A percentile compares a stretch with the other conserved stretches of the same genome.
Evolutionary conservation across 1,140 invertebrate species (phyloP).

Genomic region (Drosophila elegans): DNA sequence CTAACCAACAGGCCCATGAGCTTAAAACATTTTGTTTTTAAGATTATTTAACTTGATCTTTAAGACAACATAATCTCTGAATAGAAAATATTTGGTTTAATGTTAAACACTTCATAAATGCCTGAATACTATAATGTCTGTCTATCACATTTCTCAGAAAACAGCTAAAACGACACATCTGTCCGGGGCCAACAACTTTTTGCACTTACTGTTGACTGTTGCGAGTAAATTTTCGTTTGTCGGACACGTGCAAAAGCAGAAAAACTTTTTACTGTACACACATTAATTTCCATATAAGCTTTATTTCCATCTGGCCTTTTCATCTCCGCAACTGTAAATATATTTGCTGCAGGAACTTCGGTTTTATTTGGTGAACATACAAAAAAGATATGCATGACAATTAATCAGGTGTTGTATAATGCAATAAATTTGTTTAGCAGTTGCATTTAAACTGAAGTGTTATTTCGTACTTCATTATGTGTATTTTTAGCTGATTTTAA

Average conservation of each 20-base stretch:
- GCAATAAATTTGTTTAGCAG: too few species aligned
- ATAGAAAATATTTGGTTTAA: too few species aligned
- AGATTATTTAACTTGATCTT: too few species aligned
- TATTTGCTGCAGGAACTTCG: constrained; percentile 31
- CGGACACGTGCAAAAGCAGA: constrained; percentile 27
- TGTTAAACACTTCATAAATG: too few species aligned
- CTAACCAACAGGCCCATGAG: too few species aligned
- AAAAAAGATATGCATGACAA: not conserved
- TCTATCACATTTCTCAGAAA: not conserved
- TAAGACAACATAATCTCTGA: too few species aligned
- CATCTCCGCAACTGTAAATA: constrained; percentile 41
- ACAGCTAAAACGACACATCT: not conserved
- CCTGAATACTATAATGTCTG: too few species aligned
- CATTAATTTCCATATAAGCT: constrained; percentile 66
- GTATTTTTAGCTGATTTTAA: too few species aligned
- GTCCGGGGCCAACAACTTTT: constrained; percentile 1
- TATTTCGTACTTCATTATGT: too few species aligned
- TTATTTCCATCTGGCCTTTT: constrained; percentile 59
- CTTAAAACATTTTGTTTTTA: too few species aligned
- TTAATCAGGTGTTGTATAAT: too few species aligned
- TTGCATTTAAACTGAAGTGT: too few species aligned
- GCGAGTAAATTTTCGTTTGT: constrained; percentile 52
- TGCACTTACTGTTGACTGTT: constrained; percentile 30
- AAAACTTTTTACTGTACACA: constrained; percentile 55
- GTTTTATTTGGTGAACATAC: constrained; percentile 12